Percentiles rank a stretch among this genome's conserved stretches.
phyloP scores from a whole-genome alignment of 2,113 vertebrate species.

The Lagenorhynchus albirostris region DNA sequence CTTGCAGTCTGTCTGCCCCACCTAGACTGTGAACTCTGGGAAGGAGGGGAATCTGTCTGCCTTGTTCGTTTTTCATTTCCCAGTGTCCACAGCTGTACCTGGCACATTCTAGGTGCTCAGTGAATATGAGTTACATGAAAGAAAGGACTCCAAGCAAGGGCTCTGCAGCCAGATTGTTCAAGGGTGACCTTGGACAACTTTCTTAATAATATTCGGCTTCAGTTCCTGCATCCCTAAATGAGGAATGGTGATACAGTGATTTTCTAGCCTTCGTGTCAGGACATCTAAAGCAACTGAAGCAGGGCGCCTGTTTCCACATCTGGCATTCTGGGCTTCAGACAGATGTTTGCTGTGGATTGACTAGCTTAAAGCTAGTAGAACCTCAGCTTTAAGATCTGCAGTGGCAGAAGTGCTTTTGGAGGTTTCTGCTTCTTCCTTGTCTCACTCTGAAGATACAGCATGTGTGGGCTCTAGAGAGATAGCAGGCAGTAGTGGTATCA shows the following conservation, averaged over 20 bases:
- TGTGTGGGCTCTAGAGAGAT: not conserved
- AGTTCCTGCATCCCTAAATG: not conserved
- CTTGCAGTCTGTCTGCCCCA: not conserved
- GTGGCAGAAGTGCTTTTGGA: not conserved
- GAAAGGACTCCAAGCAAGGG: not conserved
- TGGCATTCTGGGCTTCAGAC: not conserved
- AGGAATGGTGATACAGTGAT: not conserved
- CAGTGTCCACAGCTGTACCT: not conserved
- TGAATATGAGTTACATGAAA: not conserved
- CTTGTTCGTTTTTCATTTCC: not conserved
- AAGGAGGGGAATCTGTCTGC: not conserved
- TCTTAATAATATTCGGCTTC: not conserved
- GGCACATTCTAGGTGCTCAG: not conserved
- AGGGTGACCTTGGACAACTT: not conserved
- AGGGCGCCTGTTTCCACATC: not conserved
- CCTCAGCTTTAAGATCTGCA: not conserved
- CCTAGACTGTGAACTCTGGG: not conserved
- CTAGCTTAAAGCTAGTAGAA: not conserved
- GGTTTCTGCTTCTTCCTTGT: not conserved
- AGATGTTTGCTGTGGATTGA: not conserved
- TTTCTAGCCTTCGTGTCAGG: not conserved
- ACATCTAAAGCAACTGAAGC: not conserved
- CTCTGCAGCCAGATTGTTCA: not conserved
- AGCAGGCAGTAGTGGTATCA: not conserved
- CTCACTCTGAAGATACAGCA: not conserved